A percentile compares a stretch with the other conserved stretches of the same genome.
Evolutionary conservation across 2,888 invertebrate genomes (phyloP).

Genomic region (Brachypterus glaber): DNA sequence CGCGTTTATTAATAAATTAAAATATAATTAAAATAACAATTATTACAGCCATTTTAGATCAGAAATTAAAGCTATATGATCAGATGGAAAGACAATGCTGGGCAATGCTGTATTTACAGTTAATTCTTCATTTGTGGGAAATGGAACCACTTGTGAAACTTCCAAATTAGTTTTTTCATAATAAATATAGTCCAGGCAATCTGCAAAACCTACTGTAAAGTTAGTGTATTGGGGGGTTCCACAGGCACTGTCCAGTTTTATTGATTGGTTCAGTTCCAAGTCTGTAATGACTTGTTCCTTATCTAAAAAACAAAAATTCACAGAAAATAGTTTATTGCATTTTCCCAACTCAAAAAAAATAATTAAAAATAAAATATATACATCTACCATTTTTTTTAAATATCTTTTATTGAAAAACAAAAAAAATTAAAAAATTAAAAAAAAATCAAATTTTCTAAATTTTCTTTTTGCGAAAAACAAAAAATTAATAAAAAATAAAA

Average conservation of each 20-base stretch:
- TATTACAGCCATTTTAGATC: slow-evolving; percentile 53
- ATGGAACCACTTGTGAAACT: slow-evolving; percentile 64
- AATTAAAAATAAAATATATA: too few species aligned
- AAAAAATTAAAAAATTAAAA: too few species aligned
- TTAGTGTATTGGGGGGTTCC: slow-evolving; percentile 79
- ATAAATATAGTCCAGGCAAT: slow-evolving; percentile 86
- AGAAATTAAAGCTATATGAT: slow-evolving; percentile 82
- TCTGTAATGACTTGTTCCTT: slow-evolving; percentile 52
- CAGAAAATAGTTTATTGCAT: too few species aligned
- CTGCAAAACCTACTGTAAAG: slow-evolving; percentile 71
- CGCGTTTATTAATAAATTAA: too few species aligned
- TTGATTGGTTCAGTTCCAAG: slow-evolving; percentile 55
- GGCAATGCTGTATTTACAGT: slow-evolving; percentile 68
- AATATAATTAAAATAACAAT: too few species aligned
- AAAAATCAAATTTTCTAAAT: too few species aligned
- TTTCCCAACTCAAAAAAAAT: too few species aligned
- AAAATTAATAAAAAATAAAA: too few species aligned
- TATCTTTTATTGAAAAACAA: too few species aligned
- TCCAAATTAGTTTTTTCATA: slow-evolving; percentile 55
- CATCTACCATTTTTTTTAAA: too few species aligned
- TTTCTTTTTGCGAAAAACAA: too few species aligned
- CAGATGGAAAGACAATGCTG: slow-evolving; percentile 82
- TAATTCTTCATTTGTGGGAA: slow-evolving; percentile 72
- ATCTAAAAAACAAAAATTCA: too few species aligned
- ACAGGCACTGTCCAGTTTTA: slow-evolving; percentile 66